Conservation (phyloP, 2,113 vertebrate species). For the Dasypus novemcinctus region DNA sequence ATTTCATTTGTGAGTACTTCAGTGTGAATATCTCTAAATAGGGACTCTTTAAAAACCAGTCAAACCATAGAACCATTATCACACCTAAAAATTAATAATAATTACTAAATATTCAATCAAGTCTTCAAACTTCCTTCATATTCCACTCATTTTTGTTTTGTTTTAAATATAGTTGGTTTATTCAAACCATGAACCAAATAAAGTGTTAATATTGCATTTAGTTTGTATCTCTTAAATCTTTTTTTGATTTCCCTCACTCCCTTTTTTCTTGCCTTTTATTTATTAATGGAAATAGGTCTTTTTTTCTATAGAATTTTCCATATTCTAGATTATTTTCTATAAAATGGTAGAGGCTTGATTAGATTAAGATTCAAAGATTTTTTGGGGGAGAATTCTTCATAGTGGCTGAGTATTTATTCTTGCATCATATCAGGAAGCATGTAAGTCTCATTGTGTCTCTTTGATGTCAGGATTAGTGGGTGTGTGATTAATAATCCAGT, state of each 20-base stretch:
- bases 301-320: neutral
- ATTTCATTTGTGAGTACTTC: constrained; percentile 11
- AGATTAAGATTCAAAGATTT: neutral
- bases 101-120: neutral
- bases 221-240: neutral
- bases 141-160: neutral
- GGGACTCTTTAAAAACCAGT: neutral
- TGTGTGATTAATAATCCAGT: neutral
- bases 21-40: neutral
- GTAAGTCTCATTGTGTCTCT: neutral
- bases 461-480: neutral
- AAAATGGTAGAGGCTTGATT: neutral
- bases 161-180: constrained; percentile 11
- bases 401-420: neutral
- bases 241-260: neutral
- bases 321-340: neutral
- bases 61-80: neutral
- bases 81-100: neutral
- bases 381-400: neutral
- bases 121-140: neutral
- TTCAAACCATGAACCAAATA: neutral
- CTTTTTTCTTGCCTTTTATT: neutral
- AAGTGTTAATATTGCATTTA: neutral
- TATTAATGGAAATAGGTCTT: neutral
- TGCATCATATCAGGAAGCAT: neutral